Conservation (phyloP, 2,888 invertebrate species). For the Hedychridium roseum region DNA sequence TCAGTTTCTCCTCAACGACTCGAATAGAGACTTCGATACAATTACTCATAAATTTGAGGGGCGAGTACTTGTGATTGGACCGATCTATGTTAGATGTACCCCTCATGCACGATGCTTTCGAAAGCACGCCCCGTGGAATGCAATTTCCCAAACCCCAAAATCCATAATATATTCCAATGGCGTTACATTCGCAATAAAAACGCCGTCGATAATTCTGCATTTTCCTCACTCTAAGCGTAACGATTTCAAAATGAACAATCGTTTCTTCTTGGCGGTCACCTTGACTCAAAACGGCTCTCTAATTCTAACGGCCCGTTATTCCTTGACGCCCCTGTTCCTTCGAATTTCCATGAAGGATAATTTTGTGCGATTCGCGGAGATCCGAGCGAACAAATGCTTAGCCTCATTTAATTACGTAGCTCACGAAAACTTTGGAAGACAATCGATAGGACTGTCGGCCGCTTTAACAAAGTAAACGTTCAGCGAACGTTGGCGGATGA, state of each 20-base stretch:
- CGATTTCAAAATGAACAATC: no score
- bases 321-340: no score
- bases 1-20: conserved; percentile 4
- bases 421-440: conserved; percentile 33
- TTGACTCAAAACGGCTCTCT: no score
- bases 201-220: no score
- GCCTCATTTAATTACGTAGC: conserved; percentile 22
- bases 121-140: conserved; percentile 22
- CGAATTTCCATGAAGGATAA: conserved; percentile 7
- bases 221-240: no score
- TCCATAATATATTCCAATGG: no score
- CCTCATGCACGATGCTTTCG: conserved; percentile 28
- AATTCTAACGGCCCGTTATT: no score
- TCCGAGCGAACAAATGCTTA: conserved; percentile 12
- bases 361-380: conserved; percentile 8
- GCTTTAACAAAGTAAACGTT: conserved; percentile 34
- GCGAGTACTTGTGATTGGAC: conserved; percentile 37
- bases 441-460: conserved; percentile 35
- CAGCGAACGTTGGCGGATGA: conserved; percentile 27
- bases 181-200: no score
- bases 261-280: no score
- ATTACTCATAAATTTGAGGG: conserved; percentile 36
- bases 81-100: conserved; percentile 15
- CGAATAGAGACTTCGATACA: conserved; percentile 28
- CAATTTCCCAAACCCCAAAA: neutral